Evolutionary conservation across 2,888 invertebrate species (phyloP), one percentile per base, ranked within the genome.

Genomic region (Drymonia ruficornis): DNA sequence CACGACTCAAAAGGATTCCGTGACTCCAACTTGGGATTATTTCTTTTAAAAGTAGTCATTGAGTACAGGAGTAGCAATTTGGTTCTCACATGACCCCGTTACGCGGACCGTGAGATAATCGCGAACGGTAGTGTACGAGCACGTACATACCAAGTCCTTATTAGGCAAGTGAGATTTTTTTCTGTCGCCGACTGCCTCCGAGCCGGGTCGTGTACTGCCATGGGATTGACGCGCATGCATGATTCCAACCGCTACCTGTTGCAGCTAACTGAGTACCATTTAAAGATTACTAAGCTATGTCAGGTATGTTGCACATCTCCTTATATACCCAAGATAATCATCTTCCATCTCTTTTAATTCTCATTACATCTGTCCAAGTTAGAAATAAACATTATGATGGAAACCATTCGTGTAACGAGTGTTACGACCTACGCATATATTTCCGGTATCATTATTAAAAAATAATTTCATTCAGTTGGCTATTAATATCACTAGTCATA

Each of bases 131-230:
- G 86, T 87, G 87, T 84, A 84, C 86, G 71, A 79, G 79, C 89
- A 88, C 89, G 90, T 89, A 88, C 89, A 89, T 89, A 86, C 86
- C 72, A 73, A 70, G 69, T 80, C 89, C 89, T 85, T 91, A 89
- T 89, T 89, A 80, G 90, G 87, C 75, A 76, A 78, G 76, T 76
- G 68, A 80, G 78, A 79, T 83, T 86, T 88, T n/a, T 86, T 80
- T 86, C 80, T 74, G 74, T 78, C 77, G 76, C 70, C 67, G 69
- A 63, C 70, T 73, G 74, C 71, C 72, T 67, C 61, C 56, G 56
- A 67, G 60, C 53, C 61, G 53, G 67, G 76, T 72, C 67, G 76
- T 72, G 67, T 61, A 56, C 63, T 64, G 67, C 74, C 74, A 78
- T 80, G 79, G 74, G 75, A 82, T 81, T 79, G 81, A 80, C 69